Base-by-base conservation (phyloP, 1,140 invertebrate genomes). In the Drosophila auraria region DNA sequence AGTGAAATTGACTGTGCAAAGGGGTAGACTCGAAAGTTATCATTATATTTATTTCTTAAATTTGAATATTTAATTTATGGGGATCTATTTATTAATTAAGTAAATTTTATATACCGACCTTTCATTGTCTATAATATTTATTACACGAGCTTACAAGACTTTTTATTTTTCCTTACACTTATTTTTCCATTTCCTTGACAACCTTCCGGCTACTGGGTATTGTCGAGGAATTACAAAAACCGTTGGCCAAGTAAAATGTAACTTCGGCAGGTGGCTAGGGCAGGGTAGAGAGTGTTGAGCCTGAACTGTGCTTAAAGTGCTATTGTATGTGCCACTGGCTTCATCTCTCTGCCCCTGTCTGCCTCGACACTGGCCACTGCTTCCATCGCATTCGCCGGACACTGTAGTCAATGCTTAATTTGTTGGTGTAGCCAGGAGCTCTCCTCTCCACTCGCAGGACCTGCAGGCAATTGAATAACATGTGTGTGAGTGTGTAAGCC, bases 391-490 rank as follows among this genome's bases (percentile, higher is more conserved):
- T 5, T 57, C 23, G 20, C 68, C 25, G 57, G 57, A 63, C 44
- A 68, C 30, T 73, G 65, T 71, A 65, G 78, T 60, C 80, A 87
- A 87, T 72, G 80, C 77, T 70, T 83, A 87, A 87, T 83, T 80
- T 87, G 83, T 83, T 87, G 71, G 66, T 50, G 65, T 59, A 58
- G 72, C 66, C 56, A 74, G 70, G 64, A 61, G 20, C 50, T 60
- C 17, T 44, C 20, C 50, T 15, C 11, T 44, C 15, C 33, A 25
- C 8, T 40, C 8, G 20, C 38, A 57, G 54, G 54, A 57, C 62
- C 77, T 44, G 27, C 57, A 63, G 78, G 76, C 82, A 86, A 86
- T 87, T 80, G 80, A 80, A 83, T 83, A 87, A 76, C 80, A 83
- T 87, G 83, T 87, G 71, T 76, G 80, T 61, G 33, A 30, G 36